Evolutionary conservation across 2,113 vertebrate species (phyloP), one percentile per base, ranked within the genome.

Genomic region (Tyto alba): DNA sequence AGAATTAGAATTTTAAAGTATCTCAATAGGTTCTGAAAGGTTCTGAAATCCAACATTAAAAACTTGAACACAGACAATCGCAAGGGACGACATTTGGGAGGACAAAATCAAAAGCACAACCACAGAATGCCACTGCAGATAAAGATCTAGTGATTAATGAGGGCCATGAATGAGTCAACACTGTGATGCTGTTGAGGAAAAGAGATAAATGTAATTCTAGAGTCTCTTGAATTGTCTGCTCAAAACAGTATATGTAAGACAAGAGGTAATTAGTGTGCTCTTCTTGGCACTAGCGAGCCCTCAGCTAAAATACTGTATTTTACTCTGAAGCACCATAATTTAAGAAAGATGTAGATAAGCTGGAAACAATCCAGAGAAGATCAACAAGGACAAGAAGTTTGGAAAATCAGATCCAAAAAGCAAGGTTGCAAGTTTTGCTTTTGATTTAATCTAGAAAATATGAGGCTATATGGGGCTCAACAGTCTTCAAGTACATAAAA

Each of bases 141-240:
- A 90, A 90, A 93, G 43, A 82, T 66, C 27, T 69, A 50, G 36
- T 82, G 77, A 94, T 93, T 93, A 91, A 90, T 48, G 62, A 91
- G 48, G 50, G 45, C 56, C 43, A 60, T 16, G 43, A 85, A 60
- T 30, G 55, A 91, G 74, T 71, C 50, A 85, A 69, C 32, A 64
- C 32, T 10, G 20, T 57, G 62, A 69, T 76, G n/a, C 53, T 63
- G 25, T 76, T 91, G 62, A 88, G 48, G 53, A 73, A 82, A 89
- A 90, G 62, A 88, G 34, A 89, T 21, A 82, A 82, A 96, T 62
- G 25, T 52, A 91, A 88, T 79, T 87, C 62, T 88, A 85, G 71
- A 85, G 88, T 90, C 69, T 91, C 71, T 86, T 83, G n/a, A 88
- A 90, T 88, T 64, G 8, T 60, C 77, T 88, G 45, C 41, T 96